Conservation (phyloP, 1,140 invertebrate species). For the Archivesica marissinica region DNA sequence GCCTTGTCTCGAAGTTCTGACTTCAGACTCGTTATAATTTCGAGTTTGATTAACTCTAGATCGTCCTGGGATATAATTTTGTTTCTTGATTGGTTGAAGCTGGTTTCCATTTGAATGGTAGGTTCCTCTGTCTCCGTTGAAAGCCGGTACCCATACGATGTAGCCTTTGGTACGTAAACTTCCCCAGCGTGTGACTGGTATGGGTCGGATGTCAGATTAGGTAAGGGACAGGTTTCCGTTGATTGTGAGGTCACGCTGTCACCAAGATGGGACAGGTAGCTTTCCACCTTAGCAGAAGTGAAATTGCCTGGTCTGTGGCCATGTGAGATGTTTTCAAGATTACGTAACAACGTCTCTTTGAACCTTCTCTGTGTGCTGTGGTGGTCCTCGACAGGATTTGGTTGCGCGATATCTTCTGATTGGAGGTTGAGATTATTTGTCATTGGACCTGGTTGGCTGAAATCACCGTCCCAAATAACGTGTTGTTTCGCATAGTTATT, state of each 20-base stretch:
- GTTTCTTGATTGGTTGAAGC: background rate
- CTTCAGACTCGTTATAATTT: conserved; percentile 26
- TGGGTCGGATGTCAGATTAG: conserved; percentile 28
- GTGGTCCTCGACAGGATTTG: background rate
- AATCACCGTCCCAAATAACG: background rate
- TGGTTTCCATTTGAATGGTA: background rate
- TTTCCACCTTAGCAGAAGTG: conserved; percentile 45
- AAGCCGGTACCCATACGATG: background rate
- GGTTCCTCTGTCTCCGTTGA: background rate
- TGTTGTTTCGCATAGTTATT: background rate
- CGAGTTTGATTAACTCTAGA: conserved; percentile 46
- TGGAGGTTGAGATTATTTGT: background rate
- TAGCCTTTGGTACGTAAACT: conserved; percentile 5
- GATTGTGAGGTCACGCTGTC: conserved; percentile 20
- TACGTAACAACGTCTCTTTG: conserved; percentile 35
- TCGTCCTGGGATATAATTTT: conserved; percentile 9
- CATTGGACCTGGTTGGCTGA: background rate
- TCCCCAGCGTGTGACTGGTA: conserved; percentile 30
- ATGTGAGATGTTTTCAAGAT: conserved; percentile 28
- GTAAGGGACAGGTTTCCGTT: conserved; percentile 13
- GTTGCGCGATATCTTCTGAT: background rate
- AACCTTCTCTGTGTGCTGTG: background rate
- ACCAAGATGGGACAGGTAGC: conserved; percentile 44
- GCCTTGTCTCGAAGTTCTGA: conserved; percentile 40
- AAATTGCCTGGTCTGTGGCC: conserved; percentile 1